Evolutionary conservation across 2,797 vertebrate genomes (phyloP).

Genomic region (Sebastes nivosus): DNA sequence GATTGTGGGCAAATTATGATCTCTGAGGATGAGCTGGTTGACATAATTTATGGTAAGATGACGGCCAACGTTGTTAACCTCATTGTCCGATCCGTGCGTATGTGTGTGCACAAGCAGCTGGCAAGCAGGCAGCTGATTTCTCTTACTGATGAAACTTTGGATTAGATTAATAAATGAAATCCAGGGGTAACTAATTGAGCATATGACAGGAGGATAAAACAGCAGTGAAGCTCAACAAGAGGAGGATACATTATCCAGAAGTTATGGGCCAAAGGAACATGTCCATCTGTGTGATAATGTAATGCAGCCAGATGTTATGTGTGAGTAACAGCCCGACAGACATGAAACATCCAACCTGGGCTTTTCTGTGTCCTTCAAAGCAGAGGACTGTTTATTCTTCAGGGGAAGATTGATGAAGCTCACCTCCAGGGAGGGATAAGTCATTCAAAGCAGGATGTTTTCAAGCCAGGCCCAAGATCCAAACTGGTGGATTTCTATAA

Average conservation of each 20-base stretch:
- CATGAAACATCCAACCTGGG: slow-evolving; percentile 43
- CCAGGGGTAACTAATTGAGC: slow-evolving; percentile 35
- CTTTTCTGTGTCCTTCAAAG: slow-evolving; percentile 66
- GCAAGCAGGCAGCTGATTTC: slow-evolving; percentile 11
- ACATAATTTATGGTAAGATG: slow-evolving; percentile 40
- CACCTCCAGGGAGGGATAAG: slow-evolving; percentile 43
- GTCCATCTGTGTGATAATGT: slow-evolving; percentile 63
- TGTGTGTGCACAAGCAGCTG: background rate
- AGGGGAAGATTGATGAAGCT: slow-evolving; percentile 54
- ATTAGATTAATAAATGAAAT: slow-evolving; percentile 31
- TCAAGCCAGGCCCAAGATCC: background rate
- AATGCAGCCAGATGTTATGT: slow-evolving; percentile 58
- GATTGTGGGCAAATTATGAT: slow-evolving; percentile 27
- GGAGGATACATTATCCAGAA: slow-evolving; percentile 42
- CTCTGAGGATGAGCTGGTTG: slow-evolving; percentile 6
- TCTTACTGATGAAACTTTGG: slow-evolving; percentile 4
- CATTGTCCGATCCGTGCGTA: background rate
- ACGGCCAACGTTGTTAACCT: background rate
- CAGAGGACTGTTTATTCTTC: slow-evolving; percentile 53
- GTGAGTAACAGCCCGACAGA: slow-evolving; percentile 41
- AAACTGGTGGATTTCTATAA: slow-evolving; percentile 3
- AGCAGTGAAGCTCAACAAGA: slow-evolving; percentile 32
- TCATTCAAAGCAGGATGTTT: slow-evolving; percentile 28
- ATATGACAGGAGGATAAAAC: slow-evolving; percentile 46
- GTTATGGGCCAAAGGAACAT: slow-evolving; percentile 43